Conservation (phyloP, 2,113 vertebrate genomes). For the Trematomus loennbergii region DNA sequence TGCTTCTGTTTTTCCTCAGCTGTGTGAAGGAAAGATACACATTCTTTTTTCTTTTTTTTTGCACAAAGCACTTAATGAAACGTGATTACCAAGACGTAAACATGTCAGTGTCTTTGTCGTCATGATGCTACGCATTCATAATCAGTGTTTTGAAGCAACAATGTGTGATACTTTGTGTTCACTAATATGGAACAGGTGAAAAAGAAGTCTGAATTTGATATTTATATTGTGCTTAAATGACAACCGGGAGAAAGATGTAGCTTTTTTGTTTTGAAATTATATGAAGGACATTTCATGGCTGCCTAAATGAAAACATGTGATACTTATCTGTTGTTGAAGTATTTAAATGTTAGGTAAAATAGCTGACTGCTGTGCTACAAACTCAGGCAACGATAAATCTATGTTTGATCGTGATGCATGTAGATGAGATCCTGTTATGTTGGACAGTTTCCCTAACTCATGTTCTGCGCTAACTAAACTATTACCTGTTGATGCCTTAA, state of each 20-base stretch:
- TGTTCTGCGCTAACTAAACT: conserved; percentile 24
- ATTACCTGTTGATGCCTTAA: conserved; percentile 63
- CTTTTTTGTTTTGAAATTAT: conserved; percentile 25
- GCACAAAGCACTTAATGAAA: conserved; percentile 82
- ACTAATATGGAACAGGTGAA: conserved; percentile 21
- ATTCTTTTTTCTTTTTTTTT: conserved; percentile 53
- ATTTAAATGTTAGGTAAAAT: conserved; percentile 30
- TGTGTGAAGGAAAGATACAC: conserved; percentile 45
- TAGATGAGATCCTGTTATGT: conserved; percentile 18
- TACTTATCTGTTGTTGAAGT: conserved; percentile 30
- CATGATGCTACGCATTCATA: conserved; percentile 30
- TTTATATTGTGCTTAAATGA: conserved; percentile 24
- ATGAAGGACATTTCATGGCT: conserved; percentile 49
- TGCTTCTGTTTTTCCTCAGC: conserved; percentile 45
- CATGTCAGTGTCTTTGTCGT: conserved; percentile 43
- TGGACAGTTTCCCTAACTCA: conserved; percentile 39
- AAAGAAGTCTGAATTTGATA: conserved; percentile 4
- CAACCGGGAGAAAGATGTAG: background rate
- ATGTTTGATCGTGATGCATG: conserved; percentile 19
- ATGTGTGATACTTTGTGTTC: conserved; percentile 11
- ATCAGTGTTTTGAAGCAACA: conserved; percentile 57
- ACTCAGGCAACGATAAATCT: conserved; percentile 33
- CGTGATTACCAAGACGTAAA: conserved; percentile 39
- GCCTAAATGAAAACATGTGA: conserved; percentile 16
- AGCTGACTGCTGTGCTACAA: conserved; percentile 28